phyloP scores from a whole-genome alignment of 2,113 vertebrate genomes.

The Ophiodon elongatus region DNA sequence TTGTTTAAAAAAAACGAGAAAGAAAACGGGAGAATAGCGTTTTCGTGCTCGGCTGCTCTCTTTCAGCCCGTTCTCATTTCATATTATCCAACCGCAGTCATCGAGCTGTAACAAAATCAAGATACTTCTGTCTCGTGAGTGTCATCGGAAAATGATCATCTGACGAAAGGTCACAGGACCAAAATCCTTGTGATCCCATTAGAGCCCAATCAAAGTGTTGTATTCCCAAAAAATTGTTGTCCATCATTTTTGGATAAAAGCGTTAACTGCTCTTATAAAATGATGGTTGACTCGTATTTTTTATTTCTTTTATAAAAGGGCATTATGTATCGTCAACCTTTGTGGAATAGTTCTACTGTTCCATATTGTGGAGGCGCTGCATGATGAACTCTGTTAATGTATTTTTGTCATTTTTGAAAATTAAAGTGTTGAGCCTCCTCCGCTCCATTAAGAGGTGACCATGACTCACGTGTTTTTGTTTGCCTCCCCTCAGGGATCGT shows the following conservation, averaged over 20 bases:
- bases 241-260: conserved; percentile 50
- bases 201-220: conserved; percentile 63
- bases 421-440: conserved; percentile 64
- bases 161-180: conserved; percentile 64
- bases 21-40: neutral
- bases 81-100: conserved; percentile 6
- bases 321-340: neutral
- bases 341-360: conserved; percentile 15
- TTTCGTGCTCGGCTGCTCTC: neutral
- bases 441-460: conserved; percentile 53
- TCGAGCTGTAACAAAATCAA: conserved; percentile 44
- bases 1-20: too few species aligned
- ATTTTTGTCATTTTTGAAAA: conserved; percentile 46
- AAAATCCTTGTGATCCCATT: conserved; percentile 59
- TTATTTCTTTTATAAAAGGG: neutral
- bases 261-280: conserved; percentile 19
- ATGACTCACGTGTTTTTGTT: conserved; percentile 70
- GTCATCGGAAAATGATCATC: conserved; percentile 61
- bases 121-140: conserved; percentile 54
- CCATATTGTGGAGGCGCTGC: conserved; percentile 11
- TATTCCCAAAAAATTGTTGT: conserved; percentile 54
- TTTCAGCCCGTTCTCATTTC: neutral
- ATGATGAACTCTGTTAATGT: conserved; percentile 57
- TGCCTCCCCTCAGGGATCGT: conserved; percentile 88
- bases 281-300: conserved; percentile 45